Conservation (phyloP, 1,140 invertebrate species). For the Drosophila ananassae region DNA sequence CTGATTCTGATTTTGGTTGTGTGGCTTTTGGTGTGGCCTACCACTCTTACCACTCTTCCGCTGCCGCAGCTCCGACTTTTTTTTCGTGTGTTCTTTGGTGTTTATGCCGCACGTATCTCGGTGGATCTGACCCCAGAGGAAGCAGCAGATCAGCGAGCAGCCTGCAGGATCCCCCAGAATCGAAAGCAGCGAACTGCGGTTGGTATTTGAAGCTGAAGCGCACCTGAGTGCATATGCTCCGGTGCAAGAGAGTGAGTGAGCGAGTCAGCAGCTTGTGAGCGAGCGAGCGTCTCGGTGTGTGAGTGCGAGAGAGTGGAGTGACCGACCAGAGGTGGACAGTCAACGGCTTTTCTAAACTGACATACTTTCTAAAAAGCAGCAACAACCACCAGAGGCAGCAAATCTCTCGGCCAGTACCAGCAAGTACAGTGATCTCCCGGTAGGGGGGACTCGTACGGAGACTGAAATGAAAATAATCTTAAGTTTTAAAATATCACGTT, state of each 20-base stretch:
- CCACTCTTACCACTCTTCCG: constrained; percentile 22
- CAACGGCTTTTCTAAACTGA: constrained; percentile 80
- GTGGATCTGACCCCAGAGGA: constrained; percentile 22
- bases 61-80: constrained; percentile 47
- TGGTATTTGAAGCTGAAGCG: constrained; percentile 40
- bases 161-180: constrained; percentile 8
- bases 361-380: constrained; percentile 79
- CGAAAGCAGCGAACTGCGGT: constrained; percentile 40
- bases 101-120: neutral
- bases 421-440: constrained; percentile 31
- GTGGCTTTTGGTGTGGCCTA: neutral
- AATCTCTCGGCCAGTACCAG: constrained; percentile 45
- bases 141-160: constrained; percentile 4
- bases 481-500: too few species aligned
- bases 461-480: too few species aligned
- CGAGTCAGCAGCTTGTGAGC: too few species aligned
- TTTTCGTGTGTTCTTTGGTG: constrained; percentile 65
- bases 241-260: neutral
- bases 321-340: constrained; percentile 60
- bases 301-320: constrained; percentile 21
- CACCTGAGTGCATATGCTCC: constrained; percentile 19
- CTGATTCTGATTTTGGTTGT: constrained; percentile 3
- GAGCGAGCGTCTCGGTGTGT: constrained; percentile 8
- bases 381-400: constrained; percentile 48
- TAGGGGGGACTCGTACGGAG: neutral